Evolutionary conservation across 92 coral and sea anemone genomes (phyloP).

Genomic region (Parazoanthus swiftii): DNA sequence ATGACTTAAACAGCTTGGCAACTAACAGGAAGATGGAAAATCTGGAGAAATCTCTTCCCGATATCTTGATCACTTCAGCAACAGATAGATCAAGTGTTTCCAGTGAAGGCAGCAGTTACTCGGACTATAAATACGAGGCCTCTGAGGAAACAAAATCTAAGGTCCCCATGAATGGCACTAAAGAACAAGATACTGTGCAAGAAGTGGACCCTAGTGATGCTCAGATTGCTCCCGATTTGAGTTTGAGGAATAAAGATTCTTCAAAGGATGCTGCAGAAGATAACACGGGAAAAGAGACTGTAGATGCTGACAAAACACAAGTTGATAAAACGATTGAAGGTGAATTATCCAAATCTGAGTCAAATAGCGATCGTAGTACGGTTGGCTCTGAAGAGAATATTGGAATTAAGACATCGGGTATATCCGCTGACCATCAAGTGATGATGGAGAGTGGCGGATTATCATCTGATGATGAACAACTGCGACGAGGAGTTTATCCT

Average conservation of each 20-base stretch:
- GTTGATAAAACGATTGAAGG: not conserved
- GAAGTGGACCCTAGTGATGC: not conserved
- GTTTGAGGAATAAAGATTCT: not conserved
- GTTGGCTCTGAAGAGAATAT: not conserved
- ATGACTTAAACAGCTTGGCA: not conserved
- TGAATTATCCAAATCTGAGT: not conserved
- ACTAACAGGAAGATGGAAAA: not conserved
- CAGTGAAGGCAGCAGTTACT: slow-evolving; percentile 34
- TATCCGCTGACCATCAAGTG: not conserved
- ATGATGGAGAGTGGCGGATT: not conserved
- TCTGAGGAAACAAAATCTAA: not conserved
- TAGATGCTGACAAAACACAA: no score
- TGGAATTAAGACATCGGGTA: not conserved
- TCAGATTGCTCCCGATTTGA: not conserved
- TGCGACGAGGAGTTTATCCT: not conserved
- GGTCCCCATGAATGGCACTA: not conserved
- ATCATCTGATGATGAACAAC: not conserved
- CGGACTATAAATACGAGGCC: slow-evolving; percentile 21
- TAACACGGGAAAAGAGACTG: not conserved
- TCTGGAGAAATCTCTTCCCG: slow-evolving; percentile 1
- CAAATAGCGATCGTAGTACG: not conserved
- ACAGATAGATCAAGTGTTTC: slow-evolving; percentile 41
- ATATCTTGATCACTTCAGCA: slow-evolving; percentile 28
- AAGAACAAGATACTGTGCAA: not conserved
- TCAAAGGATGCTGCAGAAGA: not conserved